Conservation (phyloP, 1,140 invertebrate genomes). For the Piezodorus guildinii region DNA sequence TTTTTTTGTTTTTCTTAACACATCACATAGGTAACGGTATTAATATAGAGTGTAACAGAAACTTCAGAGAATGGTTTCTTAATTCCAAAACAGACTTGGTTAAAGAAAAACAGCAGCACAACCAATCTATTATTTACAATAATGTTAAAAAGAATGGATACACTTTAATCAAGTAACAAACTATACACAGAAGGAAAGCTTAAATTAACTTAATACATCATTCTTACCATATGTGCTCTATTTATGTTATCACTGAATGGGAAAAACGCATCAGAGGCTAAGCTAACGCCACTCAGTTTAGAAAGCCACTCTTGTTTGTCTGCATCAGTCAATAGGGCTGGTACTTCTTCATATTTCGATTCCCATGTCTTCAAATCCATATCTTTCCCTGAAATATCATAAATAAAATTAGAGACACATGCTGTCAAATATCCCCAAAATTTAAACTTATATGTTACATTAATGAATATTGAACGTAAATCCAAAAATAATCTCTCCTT, state of each 20-base stretch:
- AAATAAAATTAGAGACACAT: background rate
- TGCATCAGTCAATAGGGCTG: slow-evolving; percentile 48
- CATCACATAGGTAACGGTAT: no score
- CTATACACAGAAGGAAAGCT: no score
- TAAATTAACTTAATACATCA: no score
- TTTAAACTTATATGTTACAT: no score
- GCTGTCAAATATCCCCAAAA: no score
- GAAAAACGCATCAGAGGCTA: slow-evolving; percentile 98
- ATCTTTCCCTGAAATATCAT: slow-evolving; percentile 43
- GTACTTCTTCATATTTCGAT: slow-evolving; percentile 59
- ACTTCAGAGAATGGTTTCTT: background rate
- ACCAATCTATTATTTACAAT: no score
- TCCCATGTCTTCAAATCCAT: slow-evolving; percentile 56
- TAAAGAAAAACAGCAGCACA: background rate
- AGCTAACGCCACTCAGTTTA: slow-evolving; percentile 68
- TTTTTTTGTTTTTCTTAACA: no score
- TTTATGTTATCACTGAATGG: slow-evolving; percentile 97
- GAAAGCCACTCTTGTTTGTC: slow-evolving; percentile 72
- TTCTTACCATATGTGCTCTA: slow-evolving; percentile 68
- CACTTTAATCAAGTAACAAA: no score
- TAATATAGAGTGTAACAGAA: no score
- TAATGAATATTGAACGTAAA: no score
- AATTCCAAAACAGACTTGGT: background rate
- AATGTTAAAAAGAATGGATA: no score
- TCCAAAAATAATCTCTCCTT: no score